Percentiles rank a stretch among this genome's conserved stretches.
Conservation (phyloP, 2,113 vertebrate species). For the Varanus komodoensis region DNA sequence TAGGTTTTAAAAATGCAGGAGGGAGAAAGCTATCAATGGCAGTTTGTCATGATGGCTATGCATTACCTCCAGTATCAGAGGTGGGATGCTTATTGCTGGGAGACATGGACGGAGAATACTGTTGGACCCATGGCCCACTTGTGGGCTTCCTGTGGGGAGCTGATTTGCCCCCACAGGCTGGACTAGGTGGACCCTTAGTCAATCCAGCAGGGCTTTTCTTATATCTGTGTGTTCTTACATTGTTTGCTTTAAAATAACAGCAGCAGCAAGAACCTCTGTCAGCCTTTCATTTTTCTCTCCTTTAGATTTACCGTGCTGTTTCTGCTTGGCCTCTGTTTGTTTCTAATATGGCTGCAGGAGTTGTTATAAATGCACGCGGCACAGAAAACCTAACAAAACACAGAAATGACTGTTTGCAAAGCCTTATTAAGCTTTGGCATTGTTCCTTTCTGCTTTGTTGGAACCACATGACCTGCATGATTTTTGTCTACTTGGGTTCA, state of each 20-base stretch:
- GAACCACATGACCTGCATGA: constrained; percentile 46
- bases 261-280: background rate
- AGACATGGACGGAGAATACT: too few species aligned
- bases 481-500: constrained; percentile 42
- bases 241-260: constrained; percentile 17
- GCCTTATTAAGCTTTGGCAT: constrained; percentile 72
- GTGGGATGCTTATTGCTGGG: too few species aligned
- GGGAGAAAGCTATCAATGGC: too few species aligned
- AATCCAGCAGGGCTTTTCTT: too few species aligned
- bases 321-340: constrained; percentile 42
- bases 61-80: too few species aligned
- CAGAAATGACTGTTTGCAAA: constrained; percentile 69
- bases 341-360: constrained; percentile 55
- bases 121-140: too few species aligned
- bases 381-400: constrained; percentile 67
- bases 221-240: background rate
- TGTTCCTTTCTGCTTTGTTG: constrained; percentile 66
- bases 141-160: too few species aligned
- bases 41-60: too few species aligned
- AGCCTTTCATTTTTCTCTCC: background rate
- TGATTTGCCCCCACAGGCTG: too few species aligned
- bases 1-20: constrained; percentile 24
- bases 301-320: constrained; percentile 16
- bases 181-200: too few species aligned
- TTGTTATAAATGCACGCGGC: constrained; percentile 58